Base-by-base conservation (phyloP, 1,140 invertebrate species). In the Magallana angulata region DNA sequence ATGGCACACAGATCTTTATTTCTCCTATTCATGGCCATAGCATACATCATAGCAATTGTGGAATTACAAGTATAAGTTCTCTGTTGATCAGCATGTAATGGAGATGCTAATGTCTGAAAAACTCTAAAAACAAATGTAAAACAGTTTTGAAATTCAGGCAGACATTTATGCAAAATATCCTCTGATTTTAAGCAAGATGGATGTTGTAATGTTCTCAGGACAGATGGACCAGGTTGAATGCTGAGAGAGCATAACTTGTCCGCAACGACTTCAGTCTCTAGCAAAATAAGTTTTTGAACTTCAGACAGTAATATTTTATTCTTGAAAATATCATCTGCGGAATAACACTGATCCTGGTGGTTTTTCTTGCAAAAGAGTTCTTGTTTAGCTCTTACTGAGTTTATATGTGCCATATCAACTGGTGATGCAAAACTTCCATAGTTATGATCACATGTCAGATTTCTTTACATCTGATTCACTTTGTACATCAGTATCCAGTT, bases 31-130 rank as follows among this genome's bases (percentile, higher is more conserved):
- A 71, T 71, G 1, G 68, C 68, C 68, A 71, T 30, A 71, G 68
- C 68, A 71, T 30, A 71, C 68, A 71, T 71, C 18, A 71, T 71
- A 30, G 18, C 68, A 71, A 71, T 71, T 71, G 68, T 71, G 68
- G 68, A 30, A 71, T 71, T 71, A 7, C n/a, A 7, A 24, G 68
- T 30, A 71, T 18, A 0, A 9, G 18, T n/a, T n/a, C n/a, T n/a
- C n/a, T n/a, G n/a, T n/a, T n/a, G n/a, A n/a, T n/a, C n/a, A n/a
- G n/a, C n/a, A n/a, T n/a, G n/a, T n/a, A n/a, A n/a, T n/a, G n/a
- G n/a, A n/a, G n/a, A n/a, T n/a, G n/a, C n/a, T n/a, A n/a, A n/a
- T n/a, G n/a, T n/a, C n/a, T n/a, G n/a, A n/a, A n/a, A n/a, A n/a
- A n/a, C n/a, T n/a, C n/a, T n/a, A n/a, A n/a, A n/a, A n/a, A n/a